A percentile compares a stretch with the other conserved stretches of the same genome.
Conservation (phyloP, 2,113 vertebrate genomes). For the Vicugna pacos region DNA sequence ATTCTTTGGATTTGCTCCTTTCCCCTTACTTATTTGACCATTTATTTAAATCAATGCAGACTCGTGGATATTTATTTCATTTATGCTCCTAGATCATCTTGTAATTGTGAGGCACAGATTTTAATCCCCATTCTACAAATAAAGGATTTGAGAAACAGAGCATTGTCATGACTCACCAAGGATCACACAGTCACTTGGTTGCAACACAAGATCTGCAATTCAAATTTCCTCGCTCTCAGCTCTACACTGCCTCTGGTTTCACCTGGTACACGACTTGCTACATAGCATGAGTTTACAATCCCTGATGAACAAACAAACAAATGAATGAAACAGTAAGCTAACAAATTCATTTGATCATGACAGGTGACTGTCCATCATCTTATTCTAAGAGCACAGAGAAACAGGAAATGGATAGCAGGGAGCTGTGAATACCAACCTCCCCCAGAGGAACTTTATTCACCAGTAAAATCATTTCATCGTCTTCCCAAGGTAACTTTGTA, state of each 20-base stretch:
- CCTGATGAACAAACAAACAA: neutral
- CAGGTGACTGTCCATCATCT: neutral
- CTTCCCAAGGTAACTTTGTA: neutral
- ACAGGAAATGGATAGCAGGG: neutral
- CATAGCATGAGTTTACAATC: neutral
- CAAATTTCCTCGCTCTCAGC: neutral
- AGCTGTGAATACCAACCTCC: neutral
- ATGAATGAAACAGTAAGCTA: neutral
- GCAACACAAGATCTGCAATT: neutral
- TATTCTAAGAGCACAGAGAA: slow-evolving; percentile 9
- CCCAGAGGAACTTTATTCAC: neutral
- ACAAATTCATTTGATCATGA: neutral
- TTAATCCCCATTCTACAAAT: neutral
- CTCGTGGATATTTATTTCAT: neutral
- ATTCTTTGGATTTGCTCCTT: neutral
- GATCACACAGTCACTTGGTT: neutral
- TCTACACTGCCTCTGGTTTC: neutral
- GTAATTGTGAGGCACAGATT: neutral
- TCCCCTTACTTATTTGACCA: neutral
- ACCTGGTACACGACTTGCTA: neutral
- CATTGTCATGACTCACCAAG: neutral
- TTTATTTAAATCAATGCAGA: neutral
- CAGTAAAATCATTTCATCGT: neutral
- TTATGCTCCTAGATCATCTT: neutral
- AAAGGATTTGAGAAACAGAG: neutral